Evolutionary conservation across 1,140 invertebrate species (phyloP), one percentile per base, ranked within the genome.

Genomic region (Chlorops oryzae): DNA sequence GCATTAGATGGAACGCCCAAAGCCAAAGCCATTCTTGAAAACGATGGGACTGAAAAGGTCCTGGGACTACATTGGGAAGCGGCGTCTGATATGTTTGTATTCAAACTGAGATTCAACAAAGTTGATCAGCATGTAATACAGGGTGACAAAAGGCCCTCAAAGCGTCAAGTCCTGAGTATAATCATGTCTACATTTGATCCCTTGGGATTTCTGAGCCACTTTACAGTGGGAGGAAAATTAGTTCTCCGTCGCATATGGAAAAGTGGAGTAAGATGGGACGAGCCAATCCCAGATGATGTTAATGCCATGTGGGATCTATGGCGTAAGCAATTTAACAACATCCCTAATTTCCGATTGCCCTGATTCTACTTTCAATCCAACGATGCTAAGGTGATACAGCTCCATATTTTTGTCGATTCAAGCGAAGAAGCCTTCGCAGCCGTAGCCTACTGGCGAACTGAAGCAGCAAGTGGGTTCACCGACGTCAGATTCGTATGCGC

Each of bases 151-250:
- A n/a, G n/a, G n/a, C n/a, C n/a, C n/a, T n/a, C 37, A 18, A 48
- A 48, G 12, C 9, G 37, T 12, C 3, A 41, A 39, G 2, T 40
- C 2, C 20, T 48, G 7, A 25, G 35, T n/a, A 25, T 48, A 10
- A 39, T 39, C 5, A 48, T 48, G 46, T 22, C 46, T 9, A 28
- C 23, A 21, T 48, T 48, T 39, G 46, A 48, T 38, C 46, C 46
- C 12, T 24, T 39, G 9, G 46, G 37, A 15, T 18, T 20, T 18
- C 5, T 20, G 4, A 7, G 4, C 7, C 6, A 41, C 6, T 18
- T 41, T 22, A 5, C n/a, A 6, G 5, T 21, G 23, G 3, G 9
- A 9, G 12, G 18, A 2, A 48, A 48, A 28, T 10, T 48, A 24
- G 18, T 48, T n/a, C 6, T 48, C 20, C 37, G 28, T 10, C 10